Conservation (phyloP, 2,888 invertebrate species). For the Andrena bicolor region DNA sequence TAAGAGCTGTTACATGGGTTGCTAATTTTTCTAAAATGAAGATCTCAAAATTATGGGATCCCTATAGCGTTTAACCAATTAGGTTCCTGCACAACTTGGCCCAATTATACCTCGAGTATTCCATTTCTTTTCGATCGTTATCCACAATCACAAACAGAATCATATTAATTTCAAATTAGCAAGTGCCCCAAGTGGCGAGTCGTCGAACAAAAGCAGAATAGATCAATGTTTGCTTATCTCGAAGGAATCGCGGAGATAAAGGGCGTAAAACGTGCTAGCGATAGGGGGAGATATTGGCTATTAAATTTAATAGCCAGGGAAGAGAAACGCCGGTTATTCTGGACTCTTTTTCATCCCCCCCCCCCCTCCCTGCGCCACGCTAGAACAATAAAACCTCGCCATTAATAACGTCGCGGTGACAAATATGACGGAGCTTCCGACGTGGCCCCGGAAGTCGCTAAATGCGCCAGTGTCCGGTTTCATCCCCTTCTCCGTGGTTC, state of each 20-base stretch:
- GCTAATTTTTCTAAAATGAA: no score
- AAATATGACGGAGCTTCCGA: slow-evolving; percentile 82
- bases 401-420: slow-evolving; percentile 74
- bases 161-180: not conserved
- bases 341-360: slow-evolving; percentile 40
- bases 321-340: slow-evolving; percentile 64
- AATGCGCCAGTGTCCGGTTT: slow-evolving; percentile 68
- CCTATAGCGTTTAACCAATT: no score
- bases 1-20: no score
- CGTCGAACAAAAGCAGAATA: slow-evolving; percentile 14
- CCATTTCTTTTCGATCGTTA: not conserved
- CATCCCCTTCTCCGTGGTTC: slow-evolving; percentile 32
- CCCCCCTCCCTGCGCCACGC: slow-evolving; percentile 40
- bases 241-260: slow-evolving; percentile 53
- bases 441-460: slow-evolving; percentile 75
- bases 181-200: not conserved
- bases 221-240: slow-evolving; percentile 50
- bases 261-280: slow-evolving; percentile 43
- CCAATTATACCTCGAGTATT: not conserved
- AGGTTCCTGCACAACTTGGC: no score
- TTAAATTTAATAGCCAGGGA: slow-evolving; percentile 80
- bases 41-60: no score
- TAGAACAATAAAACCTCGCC: slow-evolving; percentile 69
- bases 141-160: not conserved
- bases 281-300: slow-evolving; percentile 68